phyloP scores from a whole-genome alignment of 2,888 invertebrate species.

The Lithophane socia region DNA sequence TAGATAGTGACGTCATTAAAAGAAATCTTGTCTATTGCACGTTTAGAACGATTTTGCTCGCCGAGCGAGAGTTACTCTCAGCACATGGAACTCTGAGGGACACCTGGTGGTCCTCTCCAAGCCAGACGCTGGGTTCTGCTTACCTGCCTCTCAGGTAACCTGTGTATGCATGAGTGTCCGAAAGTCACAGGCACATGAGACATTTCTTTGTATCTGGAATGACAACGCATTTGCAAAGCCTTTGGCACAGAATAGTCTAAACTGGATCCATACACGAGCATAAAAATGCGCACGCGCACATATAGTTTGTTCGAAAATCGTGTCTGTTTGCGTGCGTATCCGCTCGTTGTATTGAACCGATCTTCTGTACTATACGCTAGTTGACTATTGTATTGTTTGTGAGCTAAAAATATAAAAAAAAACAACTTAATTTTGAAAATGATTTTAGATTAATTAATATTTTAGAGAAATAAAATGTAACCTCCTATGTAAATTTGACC shows the following conservation, averaged over 20 bases:
- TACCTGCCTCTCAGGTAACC: slow-evolving; percentile 34
- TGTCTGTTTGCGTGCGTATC: too few relatives aligned
- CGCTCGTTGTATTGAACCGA: too few relatives aligned
- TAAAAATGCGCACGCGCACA: neutral
- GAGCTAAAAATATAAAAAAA: neutral
- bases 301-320: neutral
- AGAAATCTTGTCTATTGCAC: slow-evolving; percentile 1
- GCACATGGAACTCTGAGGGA: slow-evolving; percentile 25
- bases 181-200: neutral
- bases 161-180: slow-evolving; percentile 10
- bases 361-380: too few relatives aligned
- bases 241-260: neutral
- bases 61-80: slow-evolving; percentile 18
- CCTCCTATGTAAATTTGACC: too few relatives aligned
- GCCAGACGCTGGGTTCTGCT: slow-evolving; percentile 14
- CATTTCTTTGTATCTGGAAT: neutral
- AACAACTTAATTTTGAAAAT: neutral
- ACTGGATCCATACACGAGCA: neutral
- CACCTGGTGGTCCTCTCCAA: slow-evolving; percentile 16
- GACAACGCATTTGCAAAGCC: neutral
- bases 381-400: too few relatives aligned
- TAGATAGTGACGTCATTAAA: slow-evolving; percentile 5
- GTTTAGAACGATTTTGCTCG: slow-evolving; percentile 12
- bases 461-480: too few relatives aligned
- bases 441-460: too few relatives aligned